Conservation (phyloP, 2,113 vertebrate genomes). For the Oenanthe melanoleuca region DNA sequence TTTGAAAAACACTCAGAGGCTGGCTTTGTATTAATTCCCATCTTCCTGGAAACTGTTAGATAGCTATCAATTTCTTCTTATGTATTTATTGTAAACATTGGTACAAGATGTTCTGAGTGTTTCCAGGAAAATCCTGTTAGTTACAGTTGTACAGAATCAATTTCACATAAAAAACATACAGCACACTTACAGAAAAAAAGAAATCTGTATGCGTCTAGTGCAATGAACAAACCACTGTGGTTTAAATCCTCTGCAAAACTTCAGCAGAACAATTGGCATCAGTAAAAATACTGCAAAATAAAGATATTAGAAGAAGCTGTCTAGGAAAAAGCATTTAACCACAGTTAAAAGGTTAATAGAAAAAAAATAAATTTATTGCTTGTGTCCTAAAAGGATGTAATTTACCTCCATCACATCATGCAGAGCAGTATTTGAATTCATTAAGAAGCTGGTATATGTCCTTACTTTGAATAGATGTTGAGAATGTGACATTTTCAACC, state of each 20-base stretch:
- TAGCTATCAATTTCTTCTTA: conserved; percentile 57
- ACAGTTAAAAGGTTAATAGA: conserved; percentile 1
- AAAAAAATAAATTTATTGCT: conserved; percentile 12
- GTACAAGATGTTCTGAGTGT: conserved; percentile 65
- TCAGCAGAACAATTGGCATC: conserved; percentile 27
- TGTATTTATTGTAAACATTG: conserved; percentile 64
- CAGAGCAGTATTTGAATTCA: background rate
- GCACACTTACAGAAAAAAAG: background rate
- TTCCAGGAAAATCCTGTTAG: conserved; percentile 71
- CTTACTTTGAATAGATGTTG: background rate
- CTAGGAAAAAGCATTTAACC: conserved; percentile 8
- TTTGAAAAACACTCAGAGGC: conserved; percentile 11
- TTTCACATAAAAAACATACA: conserved; percentile 58
- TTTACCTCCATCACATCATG: conserved; percentile 33
- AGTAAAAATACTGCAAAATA: conserved; percentile 44
- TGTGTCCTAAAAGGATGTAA: background rate
- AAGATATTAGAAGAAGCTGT: conserved; percentile 55
- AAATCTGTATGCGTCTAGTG: conserved; percentile 23
- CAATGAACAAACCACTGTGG: conserved; percentile 45
- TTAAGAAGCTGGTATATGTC: conserved; percentile 15
- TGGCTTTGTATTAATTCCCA: background rate
- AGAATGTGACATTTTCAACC: background rate
- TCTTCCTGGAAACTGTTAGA: conserved; percentile 51
- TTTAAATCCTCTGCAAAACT: conserved; percentile 27
- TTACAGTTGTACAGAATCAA: conserved; percentile 64